phyloP scores from a whole-genome alignment of 2,113 vertebrate genomes.

The Nibea albiflora region DNA sequence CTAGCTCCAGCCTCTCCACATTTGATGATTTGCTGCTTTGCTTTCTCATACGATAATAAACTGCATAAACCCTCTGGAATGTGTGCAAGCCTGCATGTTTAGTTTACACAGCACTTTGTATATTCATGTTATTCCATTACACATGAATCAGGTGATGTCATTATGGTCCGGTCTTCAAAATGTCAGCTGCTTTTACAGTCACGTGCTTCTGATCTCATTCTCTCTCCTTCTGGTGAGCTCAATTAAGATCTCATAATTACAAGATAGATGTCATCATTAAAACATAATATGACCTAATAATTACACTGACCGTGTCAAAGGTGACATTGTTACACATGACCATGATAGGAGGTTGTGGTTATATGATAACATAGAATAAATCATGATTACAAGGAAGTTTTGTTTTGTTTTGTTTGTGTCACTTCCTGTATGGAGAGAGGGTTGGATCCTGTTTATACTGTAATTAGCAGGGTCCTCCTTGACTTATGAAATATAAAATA shows the following conservation, averaged over 20 bases:
- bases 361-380: background rate
- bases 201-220: background rate
- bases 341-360: background rate
- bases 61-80: background rate
- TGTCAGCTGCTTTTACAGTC: background rate
- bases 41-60: background rate
- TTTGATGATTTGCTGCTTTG: background rate
- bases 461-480: background rate
- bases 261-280: background rate
- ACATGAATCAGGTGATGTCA: background rate
- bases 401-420: background rate
- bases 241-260: conserved; percentile 1
- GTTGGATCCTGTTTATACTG: background rate
- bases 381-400: background rate
- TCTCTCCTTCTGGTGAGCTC: background rate
- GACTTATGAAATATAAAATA: background rate
- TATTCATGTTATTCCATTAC: background rate
- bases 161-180: background rate
- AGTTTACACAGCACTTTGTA: background rate
- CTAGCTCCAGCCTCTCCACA: background rate
- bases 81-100: background rate
- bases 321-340: background rate
- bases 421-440: background rate
- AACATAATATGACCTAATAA: background rate
- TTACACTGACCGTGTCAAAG: background rate